Evolutionary conservation across 2,797 vertebrate genomes (phyloP).

Genomic region (Thaleichthys pacificus): DNA sequence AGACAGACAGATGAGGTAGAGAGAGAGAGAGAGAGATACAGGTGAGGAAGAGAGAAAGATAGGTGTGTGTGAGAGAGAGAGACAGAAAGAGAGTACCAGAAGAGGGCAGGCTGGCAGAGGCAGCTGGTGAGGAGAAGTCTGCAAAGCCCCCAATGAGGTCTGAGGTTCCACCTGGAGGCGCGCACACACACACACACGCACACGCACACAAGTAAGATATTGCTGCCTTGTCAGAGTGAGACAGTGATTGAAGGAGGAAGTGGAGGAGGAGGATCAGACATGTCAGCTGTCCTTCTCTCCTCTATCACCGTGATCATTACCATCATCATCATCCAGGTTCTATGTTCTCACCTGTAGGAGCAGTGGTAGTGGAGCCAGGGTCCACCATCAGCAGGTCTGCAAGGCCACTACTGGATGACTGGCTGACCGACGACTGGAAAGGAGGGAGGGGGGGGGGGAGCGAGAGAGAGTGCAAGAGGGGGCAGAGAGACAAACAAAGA

Average conservation of each 20-base stretch:
- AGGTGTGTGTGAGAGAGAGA: not conserved
- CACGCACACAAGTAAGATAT: not conserved
- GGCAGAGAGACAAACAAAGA: not conserved
- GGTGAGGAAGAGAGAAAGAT: not conserved
- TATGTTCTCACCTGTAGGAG: slow-evolving; percentile 73
- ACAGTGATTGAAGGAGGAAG: slow-evolving; percentile 61
- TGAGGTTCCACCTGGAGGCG: slow-evolving; percentile 63
- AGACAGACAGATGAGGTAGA: not conserved
- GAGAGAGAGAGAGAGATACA: not conserved
- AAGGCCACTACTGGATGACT: slow-evolving; percentile 80
- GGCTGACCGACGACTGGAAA: slow-evolving; percentile 75
- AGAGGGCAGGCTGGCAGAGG: slow-evolving; percentile 85
- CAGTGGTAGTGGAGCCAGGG: slow-evolving; percentile 70
- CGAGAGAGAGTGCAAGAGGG: not conserved
- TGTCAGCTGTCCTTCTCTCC: slow-evolving; percentile 47
- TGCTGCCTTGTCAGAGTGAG: not conserved
- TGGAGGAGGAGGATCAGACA: slow-evolving; percentile 69
- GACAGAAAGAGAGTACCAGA: slow-evolving; percentile 59
- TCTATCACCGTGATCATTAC: not conserved
- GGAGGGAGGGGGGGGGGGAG: slow-evolving; percentile 37
- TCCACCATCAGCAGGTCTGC: slow-evolving; percentile 91
- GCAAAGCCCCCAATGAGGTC: slow-evolving; percentile 94
- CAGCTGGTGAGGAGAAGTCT: slow-evolving; percentile 89
- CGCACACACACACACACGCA: slow-evolving; percentile 4
- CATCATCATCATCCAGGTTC: not conserved